phyloP scores from a whole-genome alignment of 2,888 invertebrate genomes.

The Drosophila bunnanda region DNA sequence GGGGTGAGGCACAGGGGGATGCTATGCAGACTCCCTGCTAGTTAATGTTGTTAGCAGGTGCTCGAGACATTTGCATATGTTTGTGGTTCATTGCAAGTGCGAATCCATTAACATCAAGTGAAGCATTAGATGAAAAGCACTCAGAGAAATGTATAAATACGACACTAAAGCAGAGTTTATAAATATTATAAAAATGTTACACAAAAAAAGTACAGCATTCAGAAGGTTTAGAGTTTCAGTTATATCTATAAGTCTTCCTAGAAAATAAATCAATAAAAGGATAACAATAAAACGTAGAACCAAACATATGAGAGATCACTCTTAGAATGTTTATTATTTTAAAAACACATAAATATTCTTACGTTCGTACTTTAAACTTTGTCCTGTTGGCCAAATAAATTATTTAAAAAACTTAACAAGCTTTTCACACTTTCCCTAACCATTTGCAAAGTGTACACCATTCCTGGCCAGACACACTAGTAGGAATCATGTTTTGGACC shows the following conservation, averaged over 20 bases:
- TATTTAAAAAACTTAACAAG: not conserved
- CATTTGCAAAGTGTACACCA: constrained; percentile 7
- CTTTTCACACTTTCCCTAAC: not conserved
- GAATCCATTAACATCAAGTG: constrained; percentile 79
- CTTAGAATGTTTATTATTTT: not conserved
- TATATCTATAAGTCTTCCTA: not conserved
- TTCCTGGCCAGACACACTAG: constrained; percentile 16
- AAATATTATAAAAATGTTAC: not conserved
- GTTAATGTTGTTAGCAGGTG: constrained; percentile 79
- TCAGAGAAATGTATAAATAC: not conserved
- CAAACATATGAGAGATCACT: not conserved
- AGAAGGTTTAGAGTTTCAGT: not conserved
- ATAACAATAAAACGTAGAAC: not conserved
- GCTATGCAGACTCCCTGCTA: constrained; percentile 50
- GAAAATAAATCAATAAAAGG: not conserved
- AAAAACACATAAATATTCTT: too few relatives aligned
- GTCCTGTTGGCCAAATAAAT: not conserved
- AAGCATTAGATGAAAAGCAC: constrained; percentile 47
- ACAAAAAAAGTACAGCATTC: not conserved
- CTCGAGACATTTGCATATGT: constrained; percentile 79
- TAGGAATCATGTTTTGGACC: constrained; percentile 18
- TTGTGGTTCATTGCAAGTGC: constrained; percentile 78
- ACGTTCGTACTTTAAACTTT: not conserved
- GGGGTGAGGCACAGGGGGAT: not conserved
- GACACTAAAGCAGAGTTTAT: not conserved